A percentile compares a stretch with the other conserved stretches of the same genome.
phyloP scores from a whole-genome alignment of 1,140 invertebrate species.

The Macrobrachium nipponense region DNA sequence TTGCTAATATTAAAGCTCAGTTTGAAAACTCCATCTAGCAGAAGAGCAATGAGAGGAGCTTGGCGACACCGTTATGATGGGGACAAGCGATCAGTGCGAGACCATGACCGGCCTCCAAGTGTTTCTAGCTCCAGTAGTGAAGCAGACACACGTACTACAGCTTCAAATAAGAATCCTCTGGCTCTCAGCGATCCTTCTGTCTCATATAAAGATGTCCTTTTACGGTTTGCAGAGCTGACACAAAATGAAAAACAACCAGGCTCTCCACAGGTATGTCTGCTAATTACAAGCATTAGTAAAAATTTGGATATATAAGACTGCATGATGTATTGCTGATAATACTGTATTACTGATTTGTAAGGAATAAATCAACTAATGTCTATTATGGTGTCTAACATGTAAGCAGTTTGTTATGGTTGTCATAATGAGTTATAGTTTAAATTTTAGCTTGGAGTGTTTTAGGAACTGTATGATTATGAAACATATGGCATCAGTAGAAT shows the following conservation, averaged over 20 bases:
- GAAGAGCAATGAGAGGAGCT: constrained; percentile 56
- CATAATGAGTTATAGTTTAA: too few relatives aligned
- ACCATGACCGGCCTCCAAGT: constrained; percentile 54
- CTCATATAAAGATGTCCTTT: constrained; percentile 60
- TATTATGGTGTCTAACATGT: too few relatives aligned
- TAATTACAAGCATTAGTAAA: neutral
- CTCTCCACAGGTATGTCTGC: constrained; percentile 57
- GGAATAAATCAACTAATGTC: too few relatives aligned
- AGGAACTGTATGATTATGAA: too few relatives aligned
- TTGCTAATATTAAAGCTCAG: constrained; percentile 40
- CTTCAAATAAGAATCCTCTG: constrained; percentile 30
- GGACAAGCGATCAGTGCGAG: constrained; percentile 46
- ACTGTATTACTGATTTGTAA: too few relatives aligned
- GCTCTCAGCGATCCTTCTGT: constrained; percentile 60
- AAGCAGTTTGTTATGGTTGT: too few relatives aligned
- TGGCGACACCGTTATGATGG: constrained; percentile 60
- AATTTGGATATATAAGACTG: neutral
- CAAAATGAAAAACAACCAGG: constrained; percentile 61
- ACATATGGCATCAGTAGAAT: too few relatives aligned
- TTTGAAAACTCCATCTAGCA: constrained; percentile 48
- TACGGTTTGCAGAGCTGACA: constrained; percentile 61
- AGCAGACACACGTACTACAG: constrained; percentile 38
- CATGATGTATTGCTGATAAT: too few relatives aligned
- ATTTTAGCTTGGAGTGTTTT: too few relatives aligned
- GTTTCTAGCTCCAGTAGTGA: constrained; percentile 54